Conservation (phyloP, 2,888 invertebrate species). For the Pachliopta kotzebuea region DNA sequence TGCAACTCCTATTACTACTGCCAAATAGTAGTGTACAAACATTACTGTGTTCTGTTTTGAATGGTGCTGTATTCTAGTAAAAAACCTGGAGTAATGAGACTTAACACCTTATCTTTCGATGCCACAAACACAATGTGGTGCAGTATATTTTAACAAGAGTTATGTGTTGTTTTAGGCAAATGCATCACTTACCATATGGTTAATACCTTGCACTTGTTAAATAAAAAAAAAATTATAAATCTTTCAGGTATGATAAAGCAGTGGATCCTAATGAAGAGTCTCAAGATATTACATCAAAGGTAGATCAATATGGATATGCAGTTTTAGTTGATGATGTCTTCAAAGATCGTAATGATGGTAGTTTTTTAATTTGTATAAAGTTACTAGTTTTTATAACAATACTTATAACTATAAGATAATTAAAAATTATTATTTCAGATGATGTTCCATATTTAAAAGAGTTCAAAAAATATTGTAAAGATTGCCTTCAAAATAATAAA, state of each 20-base stretch:
- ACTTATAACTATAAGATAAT: neutral
- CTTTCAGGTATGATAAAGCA: constrained; percentile 84
- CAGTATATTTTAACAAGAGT: no score
- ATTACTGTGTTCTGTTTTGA: no score
- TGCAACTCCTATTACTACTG: no score
- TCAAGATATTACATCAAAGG: constrained; percentile 76
- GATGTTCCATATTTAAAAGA: constrained; percentile 85
- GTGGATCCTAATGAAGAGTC: constrained; percentile 86
- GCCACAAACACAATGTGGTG: no score
- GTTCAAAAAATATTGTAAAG: constrained; percentile 86
- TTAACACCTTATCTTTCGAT: no score
- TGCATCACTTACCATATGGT: no score
- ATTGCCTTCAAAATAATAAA: constrained; percentile 84
- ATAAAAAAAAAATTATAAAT: neutral
- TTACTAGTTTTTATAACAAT: neutral
- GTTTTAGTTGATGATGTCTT: constrained; percentile 88
- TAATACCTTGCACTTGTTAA: neutral
- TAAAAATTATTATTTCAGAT: constrained; percentile 62
- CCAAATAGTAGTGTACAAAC: no score
- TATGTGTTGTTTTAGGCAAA: no score
- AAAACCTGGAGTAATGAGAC: no score
- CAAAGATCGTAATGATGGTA: constrained; percentile 80
- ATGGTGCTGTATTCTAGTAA: no score
- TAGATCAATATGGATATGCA: constrained; percentile 90
- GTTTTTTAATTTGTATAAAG: constrained; percentile 10